Base-by-base conservation (phyloP, 2,888 invertebrate genomes). In the Mesoligia furuncula region DNA sequence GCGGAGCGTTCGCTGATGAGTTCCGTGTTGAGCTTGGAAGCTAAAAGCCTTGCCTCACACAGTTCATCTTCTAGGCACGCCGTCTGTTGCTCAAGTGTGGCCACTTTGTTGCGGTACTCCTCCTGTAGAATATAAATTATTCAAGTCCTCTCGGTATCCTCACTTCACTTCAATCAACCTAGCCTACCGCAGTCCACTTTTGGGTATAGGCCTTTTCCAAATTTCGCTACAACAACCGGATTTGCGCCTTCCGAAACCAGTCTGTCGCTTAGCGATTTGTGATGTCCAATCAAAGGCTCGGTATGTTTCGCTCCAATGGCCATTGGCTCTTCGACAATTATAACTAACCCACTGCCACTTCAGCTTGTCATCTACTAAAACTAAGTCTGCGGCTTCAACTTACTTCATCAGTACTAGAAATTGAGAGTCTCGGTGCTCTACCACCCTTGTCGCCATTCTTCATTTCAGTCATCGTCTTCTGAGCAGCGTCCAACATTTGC, bases 31-130 rank as follows among this genome's bases (percentile, higher is more conserved):
- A 98, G 96, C 91, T 98, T 98, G 59, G 98, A 98, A 31, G 98
- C 97, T 90, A 99, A 98, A 73, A 99, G 94, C 73, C 98, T 97
- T 0, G 99, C 97, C 92, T 99, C 99, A 62, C 98, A 98, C 54
- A 99, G 95, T 92, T 99, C 99, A 93, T 99, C 99, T 92, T 99
- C 99, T 90, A 99, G 97, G 84, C 98, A 98, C 78, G 98, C 98
- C 82, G 99, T 97, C 94, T 99, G 98, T 91, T 98, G 98, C 91
- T 99, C 98, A 83, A 99, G 93, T 24, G 97, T 97, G 0, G 98
- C 97, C 67, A 98, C 97, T 92, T 98, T 98, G 78, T 96, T 97
- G 90, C 98, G 97, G 75, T 97, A 97, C 91, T 98, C 98, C 92
- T 98, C 98, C 92, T 97, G 92, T 39, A 83, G 87, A 36, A 73